Evolutionary conservation across 2,113 vertebrate genomes (phyloP), one percentile per base, ranked within the genome.

Genomic region (Pithys albifrons): DNA sequence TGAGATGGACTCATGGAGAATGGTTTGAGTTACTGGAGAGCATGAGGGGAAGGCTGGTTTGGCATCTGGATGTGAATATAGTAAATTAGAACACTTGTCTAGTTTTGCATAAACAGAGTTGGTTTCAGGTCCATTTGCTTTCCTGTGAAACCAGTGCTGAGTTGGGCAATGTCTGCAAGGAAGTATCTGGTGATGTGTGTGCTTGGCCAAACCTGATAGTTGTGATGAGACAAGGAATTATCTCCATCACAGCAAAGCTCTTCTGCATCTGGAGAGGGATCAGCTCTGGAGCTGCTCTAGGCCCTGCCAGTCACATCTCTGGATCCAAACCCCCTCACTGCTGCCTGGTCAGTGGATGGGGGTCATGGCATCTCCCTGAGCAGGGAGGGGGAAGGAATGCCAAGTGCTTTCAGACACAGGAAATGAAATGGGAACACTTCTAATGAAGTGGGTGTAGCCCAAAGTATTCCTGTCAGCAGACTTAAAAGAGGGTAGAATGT

Each of bases 361-460:
- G 69, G 10, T 28, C 33, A 11, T 10, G 33, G 25, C 29, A 74
- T 71, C 39, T 66, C 69, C 76, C 55, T 61, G 65, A 5, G 29
- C 18, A 73, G 54, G 35, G 64, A 46, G 25, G 29, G 66, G 71
- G 85, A 23, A 7, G 45, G 83, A 58, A 55, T 80, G 54, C 83
- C 76, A 9, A 57, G 39, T 28, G 4, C 39, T 80, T 64, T 66
- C 64, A 74, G 88, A 39, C 22, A 48, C 71, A 91, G 93, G 95
- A 93, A 96, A 74, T 61, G 52, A 93, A 90, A 85, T 96, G 88
- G 91, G 75, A 97, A 80, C 33, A 3, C 59, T 95, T 46, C 86
- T 95, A 33, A 70, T 49, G 59, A 74, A 87, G 83, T 91, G 90
- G 92, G 93, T 88, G 93, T 93, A 92, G 91, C 95, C 95, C 66